phyloP scores from a whole-genome alignment of 1,140 invertebrate genomes.

The Pseudachorutes palmiensis region DNA sequence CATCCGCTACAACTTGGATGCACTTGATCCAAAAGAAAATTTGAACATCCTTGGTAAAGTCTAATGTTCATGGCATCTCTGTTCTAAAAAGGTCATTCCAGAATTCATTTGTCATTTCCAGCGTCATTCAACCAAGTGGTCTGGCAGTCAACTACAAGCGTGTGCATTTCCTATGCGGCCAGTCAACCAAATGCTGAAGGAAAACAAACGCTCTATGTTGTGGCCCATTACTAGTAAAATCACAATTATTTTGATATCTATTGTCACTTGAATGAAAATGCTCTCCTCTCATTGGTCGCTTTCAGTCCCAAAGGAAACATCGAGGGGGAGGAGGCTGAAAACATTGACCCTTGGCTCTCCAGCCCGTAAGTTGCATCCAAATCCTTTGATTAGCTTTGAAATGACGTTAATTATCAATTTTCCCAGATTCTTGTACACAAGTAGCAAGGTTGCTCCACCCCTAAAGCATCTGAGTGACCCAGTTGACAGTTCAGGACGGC shows the following conservation, averaged over 20 bases:
- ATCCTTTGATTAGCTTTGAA: too few relatives aligned
- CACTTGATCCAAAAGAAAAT: too few relatives aligned
- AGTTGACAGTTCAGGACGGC: background rate
- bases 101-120: too few relatives aligned
- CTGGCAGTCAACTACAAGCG: constrained; percentile 13
- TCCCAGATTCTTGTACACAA: background rate
- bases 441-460: background rate
- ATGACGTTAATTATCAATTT: too few relatives aligned
- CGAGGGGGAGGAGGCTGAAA: background rate
- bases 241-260: background rate
- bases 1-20: background rate
- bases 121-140: constrained; percentile 21
- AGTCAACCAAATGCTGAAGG: background rate
- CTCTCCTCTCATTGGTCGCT: background rate
- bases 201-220: background rate
- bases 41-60: too few relatives aligned
- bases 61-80: too few relatives aligned
- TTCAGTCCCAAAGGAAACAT: background rate
- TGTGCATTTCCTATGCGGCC: constrained; percentile 15
- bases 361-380: constrained; percentile 1
- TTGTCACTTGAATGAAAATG: background rate
- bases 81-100: too few relatives aligned
- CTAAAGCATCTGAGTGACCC: background rate
- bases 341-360: background rate
- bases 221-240: background rate